These are phyloP conservation scores for Dioctria linearis DNA, from an alignment of 2,888 invertebrate species.

Conservation along the genomic window DNA sequence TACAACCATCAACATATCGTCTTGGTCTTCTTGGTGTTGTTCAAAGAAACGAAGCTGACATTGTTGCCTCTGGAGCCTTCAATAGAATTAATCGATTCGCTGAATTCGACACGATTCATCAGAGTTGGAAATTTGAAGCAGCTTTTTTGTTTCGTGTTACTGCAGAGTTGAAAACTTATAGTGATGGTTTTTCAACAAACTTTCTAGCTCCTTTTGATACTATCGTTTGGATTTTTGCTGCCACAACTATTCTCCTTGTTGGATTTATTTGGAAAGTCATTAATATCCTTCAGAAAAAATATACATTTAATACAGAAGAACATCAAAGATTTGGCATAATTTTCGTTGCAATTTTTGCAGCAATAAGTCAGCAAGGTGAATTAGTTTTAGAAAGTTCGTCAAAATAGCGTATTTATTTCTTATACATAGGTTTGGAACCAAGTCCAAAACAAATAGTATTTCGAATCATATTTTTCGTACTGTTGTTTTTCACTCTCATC, in stretches of 20 bases:
- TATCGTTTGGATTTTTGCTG: constrained; percentile 64
- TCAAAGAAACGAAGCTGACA: constrained; percentile 67
- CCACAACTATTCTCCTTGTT: constrained; percentile 61
- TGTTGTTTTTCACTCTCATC: constrained; percentile 65
- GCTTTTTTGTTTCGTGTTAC: constrained; percentile 68
- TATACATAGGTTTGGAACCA: constrained; percentile 63
- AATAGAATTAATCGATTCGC: constrained; percentile 67
- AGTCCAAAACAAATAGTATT: constrained; percentile 63
- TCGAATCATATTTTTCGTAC: constrained; percentile 64
- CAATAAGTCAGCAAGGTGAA: constrained; percentile 66
- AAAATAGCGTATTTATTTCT: background rate
- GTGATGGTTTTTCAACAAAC: constrained; percentile 62
- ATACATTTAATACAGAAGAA: background rate
- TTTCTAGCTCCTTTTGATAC: constrained; percentile 67
- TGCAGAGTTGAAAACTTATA: constrained; percentile 64
- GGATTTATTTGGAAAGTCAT: constrained; percentile 62
- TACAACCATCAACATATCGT: constrained; percentile 65
- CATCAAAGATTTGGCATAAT: constrained; percentile 50
- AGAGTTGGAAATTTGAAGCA: constrained; percentile 68
- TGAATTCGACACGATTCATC: constrained; percentile 67
- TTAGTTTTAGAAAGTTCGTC: background rate
- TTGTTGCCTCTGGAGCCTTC: constrained; percentile 67
- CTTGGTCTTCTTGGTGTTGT: constrained; percentile 67
- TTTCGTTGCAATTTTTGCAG: constrained; percentile 64
- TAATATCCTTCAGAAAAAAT: background rate